These are phyloP conservation scores for Maniola hyperantus DNA, from an alignment of 2,888 invertebrate species.

Conservation along the genomic window DNA sequence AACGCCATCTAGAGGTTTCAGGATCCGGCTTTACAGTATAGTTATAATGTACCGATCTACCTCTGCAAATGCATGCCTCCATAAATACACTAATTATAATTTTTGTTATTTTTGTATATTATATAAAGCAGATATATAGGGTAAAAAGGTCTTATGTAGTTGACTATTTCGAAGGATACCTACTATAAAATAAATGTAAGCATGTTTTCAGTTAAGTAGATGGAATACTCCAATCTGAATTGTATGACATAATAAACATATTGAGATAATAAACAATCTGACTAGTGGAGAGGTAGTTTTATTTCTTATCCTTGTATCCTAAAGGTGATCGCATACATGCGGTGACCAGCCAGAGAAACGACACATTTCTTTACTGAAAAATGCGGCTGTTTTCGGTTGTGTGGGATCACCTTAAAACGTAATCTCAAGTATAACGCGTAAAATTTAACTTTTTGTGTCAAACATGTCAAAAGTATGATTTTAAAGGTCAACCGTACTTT, in stretches of 20 bases:
- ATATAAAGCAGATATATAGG: constrained; percentile 60
- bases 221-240: constrained; percentile 63
- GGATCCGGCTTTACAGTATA: constrained; percentile 50
- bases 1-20: constrained; percentile 23
- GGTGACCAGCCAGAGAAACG: too few species aligned
- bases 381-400: too few species aligned
- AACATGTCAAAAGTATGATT: too few species aligned
- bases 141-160: constrained; percentile 55
- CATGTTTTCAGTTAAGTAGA: constrained; percentile 66
- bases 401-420: too few species aligned
- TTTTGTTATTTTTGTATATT: constrained; percentile 75
- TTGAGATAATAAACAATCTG: constrained; percentile 75
- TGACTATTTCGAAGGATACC: constrained; percentile 46
- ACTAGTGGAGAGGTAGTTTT: constrained; percentile 54
- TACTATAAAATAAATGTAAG: constrained; percentile 53
- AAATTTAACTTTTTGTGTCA: too few species aligned
- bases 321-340: too few species aligned
- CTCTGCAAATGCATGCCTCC: constrained; percentile 72
- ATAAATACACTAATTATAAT: constrained; percentile 67
- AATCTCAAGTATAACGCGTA: too few species aligned
- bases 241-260: constrained; percentile 55
- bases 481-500: too few species aligned
- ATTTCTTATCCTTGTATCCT: constrained; percentile 4
- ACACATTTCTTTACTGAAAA: too few species aligned
- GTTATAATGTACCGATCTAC: constrained; percentile 71